A percentile compares a stretch with the other conserved stretches of the same genome.
Conservation (phyloP, 2,797 vertebrate genomes). For the Halcyon chelicuti region DNA sequence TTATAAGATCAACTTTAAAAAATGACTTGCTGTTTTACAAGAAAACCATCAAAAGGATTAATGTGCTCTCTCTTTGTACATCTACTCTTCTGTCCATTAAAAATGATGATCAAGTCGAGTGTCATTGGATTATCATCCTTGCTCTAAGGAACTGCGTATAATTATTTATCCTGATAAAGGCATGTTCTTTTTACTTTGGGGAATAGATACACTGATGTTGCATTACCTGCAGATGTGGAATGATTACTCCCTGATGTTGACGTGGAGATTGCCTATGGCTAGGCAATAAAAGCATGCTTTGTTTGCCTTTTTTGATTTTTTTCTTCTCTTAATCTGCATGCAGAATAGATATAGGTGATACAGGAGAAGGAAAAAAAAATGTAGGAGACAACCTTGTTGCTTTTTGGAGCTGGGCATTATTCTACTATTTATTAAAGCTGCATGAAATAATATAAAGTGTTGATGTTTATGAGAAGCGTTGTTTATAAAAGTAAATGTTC, state of each 20-base stretch:
- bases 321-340: slow-evolving; percentile 7
- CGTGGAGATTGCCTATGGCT: not conserved
- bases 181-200: not conserved
- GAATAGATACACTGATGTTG: not conserved
- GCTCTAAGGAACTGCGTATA: not conserved
- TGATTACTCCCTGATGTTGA: not conserved
- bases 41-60: slow-evolving; percentile 33
- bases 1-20: slow-evolving; percentile 7
- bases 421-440: not conserved
- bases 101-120: not conserved
- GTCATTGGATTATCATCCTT: not conserved
- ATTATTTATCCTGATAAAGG: not conserved
- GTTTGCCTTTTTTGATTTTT: not conserved
- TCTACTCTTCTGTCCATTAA: not conserved
- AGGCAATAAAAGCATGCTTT: not conserved
- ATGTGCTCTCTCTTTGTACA: not conserved
- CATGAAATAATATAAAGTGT: slow-evolving; percentile 16
- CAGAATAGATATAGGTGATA: not conserved
- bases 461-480: not conserved
- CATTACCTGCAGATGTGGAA: slow-evolving; percentile 39
- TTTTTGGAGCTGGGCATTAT: not conserved
- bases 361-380: not conserved
- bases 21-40: slow-evolving; percentile 45
- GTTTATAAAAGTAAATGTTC: slow-evolving; percentile 7
- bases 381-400: not conserved